Evolutionary conservation across 2,888 invertebrate species (phyloP).

Genomic region (Cordilura impudica): DNA sequence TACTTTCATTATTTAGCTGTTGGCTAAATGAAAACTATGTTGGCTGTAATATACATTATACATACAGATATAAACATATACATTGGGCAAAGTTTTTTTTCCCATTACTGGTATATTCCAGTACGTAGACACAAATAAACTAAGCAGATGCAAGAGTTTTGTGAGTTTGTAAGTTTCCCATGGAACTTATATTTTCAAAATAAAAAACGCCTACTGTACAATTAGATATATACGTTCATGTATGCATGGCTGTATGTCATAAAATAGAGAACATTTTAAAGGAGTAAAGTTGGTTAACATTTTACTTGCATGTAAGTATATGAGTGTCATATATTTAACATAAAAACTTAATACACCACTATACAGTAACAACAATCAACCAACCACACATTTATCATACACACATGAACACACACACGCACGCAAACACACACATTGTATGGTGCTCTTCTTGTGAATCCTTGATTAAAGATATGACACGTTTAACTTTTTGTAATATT

Average conservation of each 20-base stretch:
- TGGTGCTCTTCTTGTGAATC: constrained; percentile 47
- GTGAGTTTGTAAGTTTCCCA: background rate
- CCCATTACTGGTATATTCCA: background rate
- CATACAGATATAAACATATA: background rate
- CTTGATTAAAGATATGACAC: constrained; percentile 76
- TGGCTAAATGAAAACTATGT: constrained; percentile 25
- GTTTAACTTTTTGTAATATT: constrained; percentile 66
- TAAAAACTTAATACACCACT: constrained; percentile 23
- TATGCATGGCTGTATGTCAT: too few relatives aligned
- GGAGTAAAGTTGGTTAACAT: constrained; percentile 33
- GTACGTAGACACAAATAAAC: background rate
- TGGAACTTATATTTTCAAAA: constrained; percentile 19
- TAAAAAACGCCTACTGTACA: constrained; percentile 32
- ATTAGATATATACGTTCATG: background rate
- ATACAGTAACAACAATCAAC: constrained; percentile 4
- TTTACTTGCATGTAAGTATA: constrained; percentile 16
- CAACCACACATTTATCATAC: background rate
- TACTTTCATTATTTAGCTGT: constrained; percentile 35
- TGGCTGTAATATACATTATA: background rate
- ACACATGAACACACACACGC: background rate
- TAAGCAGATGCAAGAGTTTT: constrained; percentile 15
- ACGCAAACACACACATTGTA: background rate
- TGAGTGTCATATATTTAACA: constrained; percentile 24
- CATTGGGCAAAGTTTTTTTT: background rate
- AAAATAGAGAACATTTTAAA: background rate